A percentile compares a stretch with the other conserved stretches of the same genome.
phyloP scores from a whole-genome alignment of 2,888 invertebrate species.

The Eurytoma adleriae region DNA sequence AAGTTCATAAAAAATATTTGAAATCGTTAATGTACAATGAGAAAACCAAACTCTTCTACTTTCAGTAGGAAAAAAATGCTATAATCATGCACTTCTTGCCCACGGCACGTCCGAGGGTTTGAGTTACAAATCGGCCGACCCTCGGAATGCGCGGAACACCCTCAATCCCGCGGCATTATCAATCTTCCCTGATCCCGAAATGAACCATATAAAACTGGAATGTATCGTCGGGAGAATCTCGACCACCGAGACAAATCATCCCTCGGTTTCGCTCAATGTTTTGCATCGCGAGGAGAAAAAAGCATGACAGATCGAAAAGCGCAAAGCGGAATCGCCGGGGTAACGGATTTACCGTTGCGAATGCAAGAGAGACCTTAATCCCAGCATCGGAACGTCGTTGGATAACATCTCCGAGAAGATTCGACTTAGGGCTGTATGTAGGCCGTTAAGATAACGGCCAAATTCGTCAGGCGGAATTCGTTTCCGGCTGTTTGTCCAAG shows the following conservation, averaged over 20 bases:
- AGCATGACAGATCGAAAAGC: neutral
- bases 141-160: neutral
- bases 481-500: neutral
- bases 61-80: no score
- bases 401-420: neutral
- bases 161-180: constrained; percentile 14
- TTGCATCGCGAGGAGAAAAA: constrained; percentile 5
- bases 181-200: constrained; percentile 36
- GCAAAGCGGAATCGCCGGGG: no score
- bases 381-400: neutral
- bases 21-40: no score
- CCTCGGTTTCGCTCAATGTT: neutral
- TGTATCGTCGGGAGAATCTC: constrained; percentile 13
- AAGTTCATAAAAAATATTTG: no score
- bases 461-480: constrained; percentile 31
- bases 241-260: constrained; percentile 35
- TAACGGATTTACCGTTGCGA: constrained; percentile 5
- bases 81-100: no score
- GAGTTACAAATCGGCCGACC: constrained; percentile 13
- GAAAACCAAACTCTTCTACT: no score
- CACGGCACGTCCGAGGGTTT: neutral
- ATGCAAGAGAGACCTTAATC: neutral
- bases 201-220: neutral
- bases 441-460: constrained; percentile 42
- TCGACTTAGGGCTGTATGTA: neutral